These are phyloP conservation scores for Cheilosia pagana DNA, from an alignment of 2,888 invertebrate genomes.

Conservation along the genomic window DNA sequence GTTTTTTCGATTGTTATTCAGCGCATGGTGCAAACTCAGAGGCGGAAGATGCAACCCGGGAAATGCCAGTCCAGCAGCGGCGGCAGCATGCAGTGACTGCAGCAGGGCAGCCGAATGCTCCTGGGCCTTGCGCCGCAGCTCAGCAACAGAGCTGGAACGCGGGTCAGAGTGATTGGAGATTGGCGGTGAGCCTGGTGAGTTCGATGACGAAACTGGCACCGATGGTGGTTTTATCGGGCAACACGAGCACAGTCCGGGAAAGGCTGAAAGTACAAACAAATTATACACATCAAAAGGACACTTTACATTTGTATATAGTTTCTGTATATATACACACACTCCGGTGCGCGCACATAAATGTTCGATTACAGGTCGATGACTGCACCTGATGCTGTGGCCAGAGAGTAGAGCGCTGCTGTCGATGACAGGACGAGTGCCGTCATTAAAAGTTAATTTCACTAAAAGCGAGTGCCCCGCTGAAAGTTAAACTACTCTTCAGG, in stretches of 20 bases:
- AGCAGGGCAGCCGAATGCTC: slow-evolving; percentile 96
- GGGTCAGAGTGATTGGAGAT: slow-evolving; percentile 85
- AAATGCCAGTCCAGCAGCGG: slow-evolving; percentile 84
- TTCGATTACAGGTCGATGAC: slow-evolving; percentile 60
- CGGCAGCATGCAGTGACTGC: slow-evolving; percentile 87
- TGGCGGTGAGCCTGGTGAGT: slow-evolving; percentile 81
- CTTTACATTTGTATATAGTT: slow-evolving; percentile 10
- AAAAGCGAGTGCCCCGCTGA: slow-evolving; percentile 76
- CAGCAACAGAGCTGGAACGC: slow-evolving; percentile 94
- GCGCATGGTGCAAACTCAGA: slow-evolving; percentile 82
- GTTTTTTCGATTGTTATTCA: slow-evolving; percentile 79
- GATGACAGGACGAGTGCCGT: slow-evolving; percentile 62
- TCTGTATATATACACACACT: slow-evolving; percentile 17
- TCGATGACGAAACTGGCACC: slow-evolving; percentile 80
- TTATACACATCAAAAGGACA: slow-evolving; percentile 54
- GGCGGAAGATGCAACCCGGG: slow-evolving; percentile 84
- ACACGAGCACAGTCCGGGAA: slow-evolving; percentile 91
- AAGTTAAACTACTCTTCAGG: slow-evolving; percentile 74
- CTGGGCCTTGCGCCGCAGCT: slow-evolving; percentile 95
- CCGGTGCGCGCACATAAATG: slow-evolving; percentile 58
- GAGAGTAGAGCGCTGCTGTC: slow-evolving; percentile 17
- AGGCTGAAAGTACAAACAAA: slow-evolving; percentile 84
- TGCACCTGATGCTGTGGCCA: slow-evolving; percentile 56
- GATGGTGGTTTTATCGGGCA: slow-evolving; percentile 88
- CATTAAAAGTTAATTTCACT: slow-evolving; percentile 77